These are phyloP conservation scores for Sebastes kiyomatsui DNA, from an alignment of 2,797 vertebrate genomes.

Conservation along the genomic window DNA sequence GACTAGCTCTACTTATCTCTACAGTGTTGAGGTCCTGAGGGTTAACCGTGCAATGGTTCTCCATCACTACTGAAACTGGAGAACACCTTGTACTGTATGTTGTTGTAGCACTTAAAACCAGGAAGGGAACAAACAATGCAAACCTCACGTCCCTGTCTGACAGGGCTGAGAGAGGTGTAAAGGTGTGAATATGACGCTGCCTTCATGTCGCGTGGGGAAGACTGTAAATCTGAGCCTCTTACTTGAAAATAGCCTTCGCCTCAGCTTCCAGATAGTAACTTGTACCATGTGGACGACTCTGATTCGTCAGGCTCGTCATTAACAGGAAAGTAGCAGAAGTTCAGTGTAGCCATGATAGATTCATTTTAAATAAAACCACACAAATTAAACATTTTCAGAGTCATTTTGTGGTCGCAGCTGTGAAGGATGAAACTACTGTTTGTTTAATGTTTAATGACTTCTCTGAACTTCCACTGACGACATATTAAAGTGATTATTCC, in stretches of 20 bases:
- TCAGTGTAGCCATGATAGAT: slow-evolving; percentile 15
- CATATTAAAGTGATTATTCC: not conserved
- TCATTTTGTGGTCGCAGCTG: not conserved
- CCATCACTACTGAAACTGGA: not conserved
- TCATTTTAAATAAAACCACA: slow-evolving; percentile 44
- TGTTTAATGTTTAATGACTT: not conserved
- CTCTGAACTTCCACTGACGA: not conserved
- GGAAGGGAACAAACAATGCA: slow-evolving; percentile 9
- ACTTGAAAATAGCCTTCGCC: slow-evolving; percentile 31
- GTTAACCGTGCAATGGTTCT: slow-evolving; percentile 14
- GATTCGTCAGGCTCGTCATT: not conserved
- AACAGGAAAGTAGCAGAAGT: slow-evolving; percentile 29
- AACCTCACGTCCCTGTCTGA: not conserved
- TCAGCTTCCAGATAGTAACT: slow-evolving; percentile 6
- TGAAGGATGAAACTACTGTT: too few relatives aligned
- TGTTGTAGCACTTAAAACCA: slow-evolving; percentile 33
- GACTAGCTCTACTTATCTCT: not conserved
- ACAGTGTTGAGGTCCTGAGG: not conserved
- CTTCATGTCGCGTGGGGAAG: not conserved
- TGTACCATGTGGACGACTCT: not conserved
- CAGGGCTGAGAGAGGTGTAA: not conserved
- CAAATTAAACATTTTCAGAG: not conserved
- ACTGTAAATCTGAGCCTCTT: slow-evolving; percentile 38
- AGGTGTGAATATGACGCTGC: not conserved
- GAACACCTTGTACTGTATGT: slow-evolving; percentile 19